A percentile compares a stretch with the other conserved stretches of the same genome.
These are phyloP conservation scores for Hyles euphorbiae DNA, from an alignment of 1,140 invertebrate genomes.

Conservation along the genomic window DNA sequence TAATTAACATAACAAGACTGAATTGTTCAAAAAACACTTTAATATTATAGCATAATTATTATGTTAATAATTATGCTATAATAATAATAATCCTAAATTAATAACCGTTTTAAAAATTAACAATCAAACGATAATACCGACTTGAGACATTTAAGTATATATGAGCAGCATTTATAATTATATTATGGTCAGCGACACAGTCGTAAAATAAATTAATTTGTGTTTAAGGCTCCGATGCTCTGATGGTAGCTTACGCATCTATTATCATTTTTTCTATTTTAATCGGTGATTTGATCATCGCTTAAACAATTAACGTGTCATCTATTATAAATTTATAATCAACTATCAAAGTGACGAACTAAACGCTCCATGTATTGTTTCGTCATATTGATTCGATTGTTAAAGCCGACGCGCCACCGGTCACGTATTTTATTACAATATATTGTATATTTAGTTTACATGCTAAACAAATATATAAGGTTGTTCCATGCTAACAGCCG, in stretches of 20 bases:
- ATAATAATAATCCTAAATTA: too few relatives aligned
- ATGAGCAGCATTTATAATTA: too few relatives aligned
- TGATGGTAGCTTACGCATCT: background rate
- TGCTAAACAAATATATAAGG: too few relatives aligned
- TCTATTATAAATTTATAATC: background rate
- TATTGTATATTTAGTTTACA: constrained; percentile 1
- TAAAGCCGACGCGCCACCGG: background rate
- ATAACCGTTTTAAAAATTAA: too few relatives aligned
- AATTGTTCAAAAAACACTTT: too few relatives aligned
- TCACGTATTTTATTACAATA: constrained; percentile 2
- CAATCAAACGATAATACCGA: too few relatives aligned
- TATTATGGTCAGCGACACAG: background rate
- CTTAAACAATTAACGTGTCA: constrained; percentile 8
- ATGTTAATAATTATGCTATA: too few relatives aligned
- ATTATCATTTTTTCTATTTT: constrained; percentile 4
- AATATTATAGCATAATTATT: too few relatives aligned
- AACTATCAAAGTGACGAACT: background rate
- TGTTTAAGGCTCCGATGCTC: background rate
- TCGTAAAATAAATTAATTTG: constrained; percentile 7
- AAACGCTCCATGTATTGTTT: background rate
- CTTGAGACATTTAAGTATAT: too few relatives aligned
- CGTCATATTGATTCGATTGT: background rate
- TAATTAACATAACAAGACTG: too few relatives aligned
- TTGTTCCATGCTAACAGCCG: too few relatives aligned
- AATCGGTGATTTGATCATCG: constrained; percentile 5